phyloP scores from a whole-genome alignment of 2,797 vertebrate genomes.

The Rallus crepitans region DNA sequence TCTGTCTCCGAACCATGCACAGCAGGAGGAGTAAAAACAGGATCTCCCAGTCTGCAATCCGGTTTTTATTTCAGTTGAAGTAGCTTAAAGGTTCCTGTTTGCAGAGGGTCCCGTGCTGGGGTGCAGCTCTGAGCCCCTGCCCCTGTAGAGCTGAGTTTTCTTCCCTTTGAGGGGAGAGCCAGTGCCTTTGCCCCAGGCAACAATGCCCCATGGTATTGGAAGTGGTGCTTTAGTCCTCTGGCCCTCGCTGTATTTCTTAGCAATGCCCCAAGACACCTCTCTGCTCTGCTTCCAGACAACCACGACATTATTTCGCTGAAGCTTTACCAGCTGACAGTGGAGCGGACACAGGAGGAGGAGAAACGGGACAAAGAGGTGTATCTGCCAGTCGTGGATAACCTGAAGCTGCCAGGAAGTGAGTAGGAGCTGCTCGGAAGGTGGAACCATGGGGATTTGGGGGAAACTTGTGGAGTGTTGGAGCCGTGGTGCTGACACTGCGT shows the following conservation, averaged over 20 bases:
- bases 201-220: accelerated
- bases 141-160: background rate
- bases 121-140: background rate
- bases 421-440: background rate
- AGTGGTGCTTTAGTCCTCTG: background rate
- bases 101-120: background rate
- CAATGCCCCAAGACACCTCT: accelerated
- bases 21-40: background rate
- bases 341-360: constrained; percentile 87
- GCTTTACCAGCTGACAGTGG: constrained; percentile 92
- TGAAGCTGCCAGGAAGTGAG: constrained; percentile 86
- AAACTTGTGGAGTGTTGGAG: background rate
- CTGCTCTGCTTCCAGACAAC: constrained; percentile 83
- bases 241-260: accelerated
- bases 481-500: background rate
- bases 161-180: background rate
- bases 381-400: constrained; percentile 92
- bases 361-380: constrained; percentile 88
- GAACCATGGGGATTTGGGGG: background rate
- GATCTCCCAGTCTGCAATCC: background rate
- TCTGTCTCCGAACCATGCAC: background rate
- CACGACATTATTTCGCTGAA: constrained; percentile 95
- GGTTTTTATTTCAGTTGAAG: background rate
- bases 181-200: accelerated
- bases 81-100: background rate